Percentiles rank a stretch among this genome's conserved stretches.
Conservation (phyloP, 2,888 invertebrate species). For the Agriopis leucophaearia region DNA sequence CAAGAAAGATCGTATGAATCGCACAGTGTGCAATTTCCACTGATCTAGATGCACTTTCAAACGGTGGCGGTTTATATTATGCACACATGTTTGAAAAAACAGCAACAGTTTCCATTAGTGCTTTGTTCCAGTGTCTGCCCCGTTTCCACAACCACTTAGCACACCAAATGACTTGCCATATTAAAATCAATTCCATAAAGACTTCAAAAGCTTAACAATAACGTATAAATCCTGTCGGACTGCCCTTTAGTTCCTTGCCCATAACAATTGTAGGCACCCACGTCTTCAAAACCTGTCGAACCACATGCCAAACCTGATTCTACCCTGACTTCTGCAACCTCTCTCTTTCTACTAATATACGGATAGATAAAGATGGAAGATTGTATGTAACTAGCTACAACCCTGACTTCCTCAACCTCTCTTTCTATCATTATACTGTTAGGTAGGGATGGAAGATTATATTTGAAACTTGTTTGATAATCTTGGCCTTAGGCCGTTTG, state of each 20-base stretch:
- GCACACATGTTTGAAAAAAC: no score
- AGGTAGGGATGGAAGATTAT: slow-evolving; percentile 39
- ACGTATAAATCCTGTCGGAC: slow-evolving; percentile 35
- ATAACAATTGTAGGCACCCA: slow-evolving; percentile 68
- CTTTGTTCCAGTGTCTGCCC: no score
- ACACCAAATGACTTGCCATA: slow-evolving; percentile 19
- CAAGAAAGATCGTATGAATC: no score
- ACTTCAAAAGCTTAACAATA: slow-evolving; percentile 35
- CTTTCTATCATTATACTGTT: slow-evolving; percentile 40
- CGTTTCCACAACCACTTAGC: slow-evolving; percentile 12
- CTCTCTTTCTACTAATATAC: slow-evolving; percentile 25
- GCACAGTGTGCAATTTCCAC: no score
- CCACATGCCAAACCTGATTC: slow-evolving; percentile 64
- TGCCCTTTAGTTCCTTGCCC: slow-evolving; percentile 47
- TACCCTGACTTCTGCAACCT: slow-evolving; percentile 47
- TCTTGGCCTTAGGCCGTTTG: slow-evolving; percentile 75
- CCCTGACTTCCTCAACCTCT: slow-evolving; percentile 19
- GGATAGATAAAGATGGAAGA: not conserved
- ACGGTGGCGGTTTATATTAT: no score
- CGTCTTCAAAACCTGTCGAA: slow-evolving; percentile 64
- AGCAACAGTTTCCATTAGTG: no score
- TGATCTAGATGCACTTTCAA: no score
- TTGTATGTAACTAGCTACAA: not conserved
- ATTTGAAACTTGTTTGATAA: slow-evolving; percentile 64
- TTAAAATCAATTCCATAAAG: slow-evolving; percentile 34